Evolutionary conservation across 2,888 invertebrate genomes (phyloP).

Genomic region (Cremastobaeus sp.): DNA sequence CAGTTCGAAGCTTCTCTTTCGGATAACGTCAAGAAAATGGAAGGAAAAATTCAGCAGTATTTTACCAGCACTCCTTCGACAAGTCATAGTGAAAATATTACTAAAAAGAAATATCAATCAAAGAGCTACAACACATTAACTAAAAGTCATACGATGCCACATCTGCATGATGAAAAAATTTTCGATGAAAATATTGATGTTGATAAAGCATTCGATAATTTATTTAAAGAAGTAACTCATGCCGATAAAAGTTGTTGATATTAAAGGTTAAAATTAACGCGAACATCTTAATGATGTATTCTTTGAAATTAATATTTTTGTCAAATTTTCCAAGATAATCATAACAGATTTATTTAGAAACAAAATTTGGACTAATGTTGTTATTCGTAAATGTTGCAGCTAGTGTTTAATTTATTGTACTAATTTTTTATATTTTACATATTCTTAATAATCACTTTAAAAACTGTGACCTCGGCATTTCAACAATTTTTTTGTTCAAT

Average conservation of each 20-base stretch:
- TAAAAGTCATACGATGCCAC: conserved; percentile 88
- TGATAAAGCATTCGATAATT: conserved; percentile 92
- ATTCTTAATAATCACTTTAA: no score
- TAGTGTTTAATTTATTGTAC: no score
- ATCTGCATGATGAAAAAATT: conserved; percentile 80
- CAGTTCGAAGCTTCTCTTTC: conserved; percentile 85
- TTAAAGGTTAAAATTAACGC: no score
- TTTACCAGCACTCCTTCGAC: conserved; percentile 69
- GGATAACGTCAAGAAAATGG: conserved; percentile 73
- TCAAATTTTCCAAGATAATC: no score
- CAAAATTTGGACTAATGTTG: no score
- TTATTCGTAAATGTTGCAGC: no score
- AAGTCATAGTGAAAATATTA: conserved; percentile 62
- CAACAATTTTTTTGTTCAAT: no score
- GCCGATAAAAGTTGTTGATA: conserved; percentile 68
- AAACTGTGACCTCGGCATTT: no score
- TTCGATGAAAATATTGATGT: conserved; percentile 88
- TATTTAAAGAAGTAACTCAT: conserved; percentile 81
- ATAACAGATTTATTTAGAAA: no score
- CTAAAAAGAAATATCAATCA: conserved; percentile 55
- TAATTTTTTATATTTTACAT: no score
- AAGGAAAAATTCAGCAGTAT: conserved; percentile 75
- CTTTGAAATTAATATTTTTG: no score
- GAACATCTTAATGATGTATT: no score
- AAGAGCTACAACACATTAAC: conserved; percentile 80